These are phyloP conservation scores for Diorhabda sublineata DNA, from an alignment of 1,140 invertebrate species.

Conservation along the genomic window DNA sequence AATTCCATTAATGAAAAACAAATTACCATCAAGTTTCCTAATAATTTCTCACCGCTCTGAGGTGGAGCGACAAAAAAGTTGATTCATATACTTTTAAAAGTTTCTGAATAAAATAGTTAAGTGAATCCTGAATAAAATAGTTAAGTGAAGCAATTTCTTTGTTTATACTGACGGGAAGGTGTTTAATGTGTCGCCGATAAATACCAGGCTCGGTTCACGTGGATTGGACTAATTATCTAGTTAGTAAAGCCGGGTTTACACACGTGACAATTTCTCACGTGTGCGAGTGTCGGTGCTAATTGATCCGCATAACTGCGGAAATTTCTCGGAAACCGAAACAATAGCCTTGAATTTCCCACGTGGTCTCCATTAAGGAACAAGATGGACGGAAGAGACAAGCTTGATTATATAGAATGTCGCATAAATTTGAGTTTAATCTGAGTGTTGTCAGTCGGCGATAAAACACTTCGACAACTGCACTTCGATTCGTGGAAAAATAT, in stretches of 20 bases:
- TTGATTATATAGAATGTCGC: too few species aligned
- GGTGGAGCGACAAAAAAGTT: not conserved
- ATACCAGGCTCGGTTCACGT: too few species aligned
- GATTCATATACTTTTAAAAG: not conserved
- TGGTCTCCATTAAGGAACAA: not conserved
- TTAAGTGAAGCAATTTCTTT: too few species aligned
- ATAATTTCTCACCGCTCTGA: conserved; percentile 1
- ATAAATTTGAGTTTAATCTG: too few species aligned
- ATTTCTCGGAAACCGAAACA: not conserved
- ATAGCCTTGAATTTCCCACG: conserved; percentile 9
- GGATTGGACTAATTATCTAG: not conserved
- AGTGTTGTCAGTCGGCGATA: too few species aligned
- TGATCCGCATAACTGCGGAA: not conserved
- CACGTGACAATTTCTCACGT: not conserved
- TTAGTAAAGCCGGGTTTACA: not conserved
- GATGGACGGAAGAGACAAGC: not conserved
- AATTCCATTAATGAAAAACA: conserved; percentile 18
- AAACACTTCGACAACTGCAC: too few species aligned
- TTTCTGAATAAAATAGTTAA: too few species aligned
- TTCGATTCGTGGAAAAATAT: too few species aligned
- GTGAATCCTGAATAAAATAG: too few species aligned
- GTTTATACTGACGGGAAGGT: too few species aligned
- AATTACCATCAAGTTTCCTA: conserved; percentile 11
- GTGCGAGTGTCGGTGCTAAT: not conserved
- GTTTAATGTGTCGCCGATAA: too few species aligned